Percentiles rank a stretch among this genome's conserved stretches.
Evolutionary conservation across 2,113 vertebrate genomes (phyloP).

Genomic region (Argyrosomus japonicus): DNA sequence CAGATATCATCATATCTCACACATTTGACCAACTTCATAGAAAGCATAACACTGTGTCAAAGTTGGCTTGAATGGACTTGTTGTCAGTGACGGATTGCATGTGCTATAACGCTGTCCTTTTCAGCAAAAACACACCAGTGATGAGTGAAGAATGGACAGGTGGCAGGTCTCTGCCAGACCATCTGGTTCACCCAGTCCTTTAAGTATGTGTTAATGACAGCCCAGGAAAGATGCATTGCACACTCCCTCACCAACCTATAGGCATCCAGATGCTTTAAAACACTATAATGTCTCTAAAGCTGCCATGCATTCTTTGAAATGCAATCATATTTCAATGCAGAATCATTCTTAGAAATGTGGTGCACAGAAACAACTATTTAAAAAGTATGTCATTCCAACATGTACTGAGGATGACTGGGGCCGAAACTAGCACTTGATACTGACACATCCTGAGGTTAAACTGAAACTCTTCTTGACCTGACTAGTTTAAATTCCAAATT

Average conservation of each 20-base stretch:
- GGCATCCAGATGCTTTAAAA: conserved; percentile 30
- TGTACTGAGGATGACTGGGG: background rate
- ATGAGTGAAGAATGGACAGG: conserved; percentile 5
- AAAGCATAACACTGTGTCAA: background rate
- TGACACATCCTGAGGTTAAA: background rate
- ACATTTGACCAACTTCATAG: background rate
- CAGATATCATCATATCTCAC: background rate
- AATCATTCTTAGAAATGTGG: background rate
- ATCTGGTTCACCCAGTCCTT: conserved; percentile 66
- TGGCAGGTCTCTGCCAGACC: conserved; percentile 15
- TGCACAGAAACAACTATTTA: conserved; percentile 5
- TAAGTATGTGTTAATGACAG: conserved; percentile 59
- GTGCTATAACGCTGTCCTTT: background rate
- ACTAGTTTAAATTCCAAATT: background rate
- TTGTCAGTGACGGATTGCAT: background rate
- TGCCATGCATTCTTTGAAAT: conserved; percentile 50
- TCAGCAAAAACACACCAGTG: background rate
- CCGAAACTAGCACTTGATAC: background rate
- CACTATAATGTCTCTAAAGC: background rate
- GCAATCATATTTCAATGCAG: conserved; percentile 21
- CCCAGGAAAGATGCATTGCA: conserved; percentile 26
- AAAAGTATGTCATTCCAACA: background rate
- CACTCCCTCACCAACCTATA: conserved; percentile 25
- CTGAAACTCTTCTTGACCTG: background rate
- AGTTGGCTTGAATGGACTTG: background rate